Evolutionary conservation across 2,797 vertebrate genomes (phyloP), one percentile per base, ranked within the genome.

Genomic region (Phrynocephalus guinanensis): DNA sequence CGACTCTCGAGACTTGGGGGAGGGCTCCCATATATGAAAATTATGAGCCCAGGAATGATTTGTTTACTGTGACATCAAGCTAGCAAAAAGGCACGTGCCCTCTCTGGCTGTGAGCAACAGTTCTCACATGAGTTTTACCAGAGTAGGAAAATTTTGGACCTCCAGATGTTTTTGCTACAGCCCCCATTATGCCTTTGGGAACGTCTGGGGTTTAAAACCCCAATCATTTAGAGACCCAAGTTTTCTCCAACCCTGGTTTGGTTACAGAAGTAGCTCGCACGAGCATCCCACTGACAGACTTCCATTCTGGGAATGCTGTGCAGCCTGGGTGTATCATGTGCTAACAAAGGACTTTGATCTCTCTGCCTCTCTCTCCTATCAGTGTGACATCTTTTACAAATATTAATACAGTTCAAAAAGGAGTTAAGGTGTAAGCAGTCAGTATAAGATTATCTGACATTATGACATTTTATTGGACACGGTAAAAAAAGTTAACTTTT

Each of bases 311-410:
- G 33, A 84, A 66, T 22, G 2, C 15, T 73, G 15, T 60, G 52
- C 63, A 56, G 22, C 11, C 52, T 60, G 30, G n/a, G 9, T 60
- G 30, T 75, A 33, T 52, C 28, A 18, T 52, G 26, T 6, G 48
- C 5, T 16, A 87, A 2, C 87, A 84, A 50, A 92, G 85, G 83
- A 92, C 90, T 94, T 94, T 80, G 87, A n/a, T 95, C 92, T 10
- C 52, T 56, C 52, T 56, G 52, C 13, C 13, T 56, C 13, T 56
- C 52, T 56, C 52, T 56, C 90, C 50, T 89, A 60, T 86, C 86
- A 76, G 6, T 67, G 1, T 44, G 66, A n/a, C 75, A 89, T 87
- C 79, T 93, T 89, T 90, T 86, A 85, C 87, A 93, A 91, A 93
- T 85, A 90, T 72, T 70, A 73, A 1, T 92, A 90, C 87, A 0